Base-by-base conservation (phyloP, 2,113 vertebrate genomes). In the Saguinus midas region DNA sequence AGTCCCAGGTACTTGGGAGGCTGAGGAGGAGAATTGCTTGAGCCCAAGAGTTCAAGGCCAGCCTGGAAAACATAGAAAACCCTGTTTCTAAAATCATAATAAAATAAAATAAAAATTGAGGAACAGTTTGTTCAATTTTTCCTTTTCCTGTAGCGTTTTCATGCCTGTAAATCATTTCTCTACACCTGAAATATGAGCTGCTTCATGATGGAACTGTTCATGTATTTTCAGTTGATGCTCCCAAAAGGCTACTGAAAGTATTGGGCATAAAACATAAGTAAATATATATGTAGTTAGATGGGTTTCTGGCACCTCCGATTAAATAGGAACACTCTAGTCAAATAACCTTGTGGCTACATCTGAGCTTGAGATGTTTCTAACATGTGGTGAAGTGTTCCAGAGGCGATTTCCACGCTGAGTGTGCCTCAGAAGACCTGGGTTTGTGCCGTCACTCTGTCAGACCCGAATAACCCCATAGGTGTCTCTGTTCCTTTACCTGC, bases 211-310 rank as follows among this genome's bases (percentile, higher is more conserved):
- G 43, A 40, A 23, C 52, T 50, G 3, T 72, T 12, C 3, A 14
- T 6, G 5, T 27, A 6, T 80, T 85, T 68, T 13, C 23, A 25
- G 29, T 2, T 11, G 58, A 21, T 21, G 7, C 18, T 55, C 32
- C 20, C 29, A 14, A 9, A 73, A n/a, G 25, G 10, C 64, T 37
- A 0, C 9, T 3, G 2, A 50, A 37, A 5, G 0, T 27, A 1
- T 48, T 5, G 40, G 14, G 48, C 29, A 0, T 68, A 25, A 52
- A 17, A 20, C 6, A 17, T 1, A 20, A 61, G 23, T 8, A 8
- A 2, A 1, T 21, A 1, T 3, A 8, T 27, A 78, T 37, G 25
- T 20, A 18, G 8, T 48, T 35, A 68, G 68, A 16, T 9, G 52
- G 52, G 14, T n/a, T 70, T 84, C 83, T 68, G 35, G 11, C 40